A percentile compares a stretch with the other conserved stretches of the same genome.
Evolutionary conservation across 2,888 invertebrate species (phyloP).

Genomic region (Phytoseiulus persimilis): DNA sequence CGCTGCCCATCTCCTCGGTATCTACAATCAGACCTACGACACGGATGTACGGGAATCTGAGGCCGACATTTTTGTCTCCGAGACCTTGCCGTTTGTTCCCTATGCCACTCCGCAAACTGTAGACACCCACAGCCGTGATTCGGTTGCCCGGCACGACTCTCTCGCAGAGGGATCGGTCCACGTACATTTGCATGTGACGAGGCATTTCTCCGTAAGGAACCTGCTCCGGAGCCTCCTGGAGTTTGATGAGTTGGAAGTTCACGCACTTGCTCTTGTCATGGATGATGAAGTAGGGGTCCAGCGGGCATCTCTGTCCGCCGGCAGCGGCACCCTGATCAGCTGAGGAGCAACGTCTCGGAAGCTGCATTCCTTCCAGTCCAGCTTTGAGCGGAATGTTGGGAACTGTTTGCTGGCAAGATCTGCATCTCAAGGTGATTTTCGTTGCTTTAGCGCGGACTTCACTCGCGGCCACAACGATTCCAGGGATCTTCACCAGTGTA

Average conservation of each 20-base stretch:
- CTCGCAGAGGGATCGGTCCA: conserved; percentile 83
- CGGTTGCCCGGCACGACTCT: conserved; percentile 90
- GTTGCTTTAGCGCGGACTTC: conserved; percentile 92
- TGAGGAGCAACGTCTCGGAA: conserved; percentile 77
- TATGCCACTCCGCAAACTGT: conserved; percentile 49
- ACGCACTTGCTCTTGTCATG: conserved; percentile 96
- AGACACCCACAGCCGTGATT: conserved; percentile 85
- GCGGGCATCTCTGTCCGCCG: conserved; percentile 68
- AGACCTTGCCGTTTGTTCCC: conserved; percentile 26
- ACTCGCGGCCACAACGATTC: conserved; percentile 87
- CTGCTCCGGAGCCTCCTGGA: conserved; percentile 89
- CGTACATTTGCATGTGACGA: conserved; percentile 84
- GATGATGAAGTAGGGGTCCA: conserved; percentile 95
- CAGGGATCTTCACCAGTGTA: conserved; percentile 82
- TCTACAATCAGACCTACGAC: conserved; percentile 85
- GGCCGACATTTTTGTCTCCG: conserved; percentile 61
- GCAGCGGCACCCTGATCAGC: conserved; percentile 75
- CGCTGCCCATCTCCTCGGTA: conserved; percentile 63
- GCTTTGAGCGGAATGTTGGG: conserved; percentile 83
- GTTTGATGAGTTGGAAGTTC: conserved; percentile 93
- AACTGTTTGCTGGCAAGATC: conserved; percentile 79
- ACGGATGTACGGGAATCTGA: conserved; percentile 84
- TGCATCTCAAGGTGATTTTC: conserved; percentile 86
- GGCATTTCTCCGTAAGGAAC: conserved; percentile 97
- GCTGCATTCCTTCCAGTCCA: conserved; percentile 86